Evolutionary conservation across 2,797 vertebrate species (phyloP), one percentile per base, ranked within the genome.

Genomic region (Diceros bicornis): DNA sequence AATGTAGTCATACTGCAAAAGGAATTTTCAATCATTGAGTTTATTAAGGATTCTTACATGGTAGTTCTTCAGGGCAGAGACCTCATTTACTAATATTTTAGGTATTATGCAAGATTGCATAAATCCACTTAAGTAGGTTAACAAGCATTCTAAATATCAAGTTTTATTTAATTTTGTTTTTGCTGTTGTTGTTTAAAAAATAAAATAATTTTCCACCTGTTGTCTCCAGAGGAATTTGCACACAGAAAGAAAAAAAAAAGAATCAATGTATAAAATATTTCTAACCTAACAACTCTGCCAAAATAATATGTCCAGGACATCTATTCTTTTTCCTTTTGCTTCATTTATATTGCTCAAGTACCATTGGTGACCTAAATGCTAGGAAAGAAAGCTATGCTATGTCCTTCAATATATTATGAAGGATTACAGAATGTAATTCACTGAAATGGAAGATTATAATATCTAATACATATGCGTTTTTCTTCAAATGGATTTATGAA

Each of bases 381-480:
- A 96, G 37, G 86, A 92, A 93, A 14, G 61, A 95, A 91, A 94
- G 59, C 57, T 92, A 78, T n/a, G 59, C 27, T 88, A 61, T 57
- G 50, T 85, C 89, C 96, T 97, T 97, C 98, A 91, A 94, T 81
- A 90, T 81, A 79, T 95, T 97, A 97, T 96, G 75, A 96, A 97
- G 91, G 94, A 97, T 97, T 97, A 97, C 50, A 93, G 82, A 96
- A 93, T 97, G 87, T 88, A 97, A 95, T 96, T 96, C 96, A 86
- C 72, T 83, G 95, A 96, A 97, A 97, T 41, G 78, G 89, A 96
- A 95, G 83, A 96, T 94, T 97, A 96, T 90, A 78, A 55, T 96
- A 97, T 61, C 84, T 96, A 96, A 97, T 97, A 95, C 87, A 95
- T 96, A 96, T 94, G 90, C 72, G 97, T 96, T 97, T 96, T 92